Evolutionary conservation across 1,140 invertebrate genomes (phyloP).

Genomic region (Temnothorax curvispinosus): DNA sequence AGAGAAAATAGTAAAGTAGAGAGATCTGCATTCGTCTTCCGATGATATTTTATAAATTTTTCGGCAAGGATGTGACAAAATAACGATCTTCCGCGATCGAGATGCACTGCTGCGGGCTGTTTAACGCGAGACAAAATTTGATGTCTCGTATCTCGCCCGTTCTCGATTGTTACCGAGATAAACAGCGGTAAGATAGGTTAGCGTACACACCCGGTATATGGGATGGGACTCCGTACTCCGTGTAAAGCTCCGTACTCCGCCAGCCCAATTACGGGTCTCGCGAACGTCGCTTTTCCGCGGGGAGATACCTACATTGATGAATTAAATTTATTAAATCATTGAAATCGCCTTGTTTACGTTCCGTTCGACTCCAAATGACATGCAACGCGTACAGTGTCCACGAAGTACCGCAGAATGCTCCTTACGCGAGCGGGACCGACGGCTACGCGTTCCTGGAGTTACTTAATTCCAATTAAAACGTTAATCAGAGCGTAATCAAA

Average conservation of each 20-base stretch:
- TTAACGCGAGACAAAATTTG: not conserved
- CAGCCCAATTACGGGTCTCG: not conserved
- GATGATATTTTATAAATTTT: conserved; percentile 1
- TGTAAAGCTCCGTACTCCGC: not conserved
- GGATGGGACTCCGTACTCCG: not conserved
- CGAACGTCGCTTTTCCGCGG: not conserved
- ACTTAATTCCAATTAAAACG: not conserved
- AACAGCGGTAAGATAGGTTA: conserved; percentile 25
- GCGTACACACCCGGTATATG: not conserved
- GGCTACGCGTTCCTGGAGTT: not conserved
- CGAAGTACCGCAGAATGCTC: not conserved
- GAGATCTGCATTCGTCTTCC: conserved; percentile 7
- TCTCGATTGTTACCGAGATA: not conserved
- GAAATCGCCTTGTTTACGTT: not conserved
- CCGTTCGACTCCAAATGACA: not conserved
- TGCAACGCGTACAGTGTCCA: not conserved
- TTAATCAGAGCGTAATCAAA: not conserved
- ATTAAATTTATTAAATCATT: not conserved
- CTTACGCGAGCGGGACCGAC: not conserved
- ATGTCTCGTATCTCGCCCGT: not conserved
- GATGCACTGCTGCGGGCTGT: not conserved
- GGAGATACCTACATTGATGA: no score
- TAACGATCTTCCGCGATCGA: not conserved
- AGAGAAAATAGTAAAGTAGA: not conserved
- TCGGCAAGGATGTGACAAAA: not conserved